Base-by-base conservation (phyloP, 2,888 invertebrate genomes). In the Metopia argyrocephala region DNA sequence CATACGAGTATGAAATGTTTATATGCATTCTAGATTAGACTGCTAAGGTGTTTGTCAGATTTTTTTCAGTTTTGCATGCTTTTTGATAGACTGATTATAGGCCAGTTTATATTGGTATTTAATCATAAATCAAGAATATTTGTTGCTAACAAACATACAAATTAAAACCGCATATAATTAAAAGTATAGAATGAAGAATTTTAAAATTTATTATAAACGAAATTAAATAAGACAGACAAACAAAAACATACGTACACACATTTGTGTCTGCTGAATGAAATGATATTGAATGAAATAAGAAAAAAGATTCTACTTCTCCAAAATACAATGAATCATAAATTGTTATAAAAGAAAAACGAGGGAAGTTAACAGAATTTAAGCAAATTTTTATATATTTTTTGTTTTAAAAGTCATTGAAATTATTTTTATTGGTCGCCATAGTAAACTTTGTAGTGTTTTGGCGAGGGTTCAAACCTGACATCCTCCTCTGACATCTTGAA, bases 81-180 rank as follows among this genome's bases (percentile, higher is more conserved):
- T 3, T 18, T 12, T 64, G 38, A 38, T 38, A 0, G 59, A 45
- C 28, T 38, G 31, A 5, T 56, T 66, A 59, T 25, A 50, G 71
- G 56, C 38, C 52, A 45, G 28, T 59, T 69, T 75, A 70, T 9
- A 64, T 27, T 69, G 45, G 23, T 45, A 69, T 78, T n/a, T 78
- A 78, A 74, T 70, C 81, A 75, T 81, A 81, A 81, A 81, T 81
- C 81, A 81, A 66, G 27, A 38, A 38, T 38, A 38, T 38, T 38
- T 38, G 38, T 38, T 38, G 15, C 61, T 20, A 57, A 69, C 31
- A 0, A 5, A 61, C 76, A 61, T 75, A 78, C 56, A 69, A 61
- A 70, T 65, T 78, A 74, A 74, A 59, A 56, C 59, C 75, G 45
- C 48, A 69, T 81, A 81, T 78, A 81, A 81, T 81, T 81, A 81